Conservation (phyloP, 2,888 invertebrate genomes). For the Spisula subtruncata region DNA sequence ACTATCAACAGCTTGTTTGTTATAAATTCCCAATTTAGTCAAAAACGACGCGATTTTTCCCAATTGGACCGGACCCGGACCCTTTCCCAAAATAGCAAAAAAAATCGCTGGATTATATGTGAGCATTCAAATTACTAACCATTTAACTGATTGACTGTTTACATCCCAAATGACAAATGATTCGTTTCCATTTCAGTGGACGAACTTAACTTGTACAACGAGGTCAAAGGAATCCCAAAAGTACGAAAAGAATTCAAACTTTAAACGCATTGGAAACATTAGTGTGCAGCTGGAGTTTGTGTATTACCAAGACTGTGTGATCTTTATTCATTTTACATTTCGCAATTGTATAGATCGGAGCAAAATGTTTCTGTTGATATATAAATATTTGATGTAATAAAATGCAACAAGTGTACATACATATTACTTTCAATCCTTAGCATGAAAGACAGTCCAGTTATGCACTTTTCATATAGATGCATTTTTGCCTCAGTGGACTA, state of each 20-base stretch:
- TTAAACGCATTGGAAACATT: background rate
- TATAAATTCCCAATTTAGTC: too few species aligned
- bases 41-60: too few species aligned
- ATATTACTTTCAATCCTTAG: background rate
- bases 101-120: too few species aligned
- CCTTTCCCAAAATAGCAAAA: too few species aligned
- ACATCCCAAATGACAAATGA: too few species aligned
- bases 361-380: background rate
- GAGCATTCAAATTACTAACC: too few species aligned
- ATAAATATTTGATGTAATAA: constrained; percentile 1
- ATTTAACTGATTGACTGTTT: too few species aligned
- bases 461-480: too few species aligned
- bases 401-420: background rate
- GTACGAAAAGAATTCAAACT: background rate
- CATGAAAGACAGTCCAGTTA: too few species aligned
- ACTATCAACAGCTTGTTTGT: too few species aligned
- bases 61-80: too few species aligned
- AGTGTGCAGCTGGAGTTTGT: background rate
- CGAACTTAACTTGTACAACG: background rate
- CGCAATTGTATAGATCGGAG: background rate
- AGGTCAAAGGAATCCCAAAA: background rate
- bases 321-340: background rate
- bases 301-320: background rate
- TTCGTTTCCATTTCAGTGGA: constrained; percentile 32
- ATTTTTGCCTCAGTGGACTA: too few species aligned